Conservation (phyloP, 2,888 invertebrate genomes). For the Reticulitermes lucifugus region DNA sequence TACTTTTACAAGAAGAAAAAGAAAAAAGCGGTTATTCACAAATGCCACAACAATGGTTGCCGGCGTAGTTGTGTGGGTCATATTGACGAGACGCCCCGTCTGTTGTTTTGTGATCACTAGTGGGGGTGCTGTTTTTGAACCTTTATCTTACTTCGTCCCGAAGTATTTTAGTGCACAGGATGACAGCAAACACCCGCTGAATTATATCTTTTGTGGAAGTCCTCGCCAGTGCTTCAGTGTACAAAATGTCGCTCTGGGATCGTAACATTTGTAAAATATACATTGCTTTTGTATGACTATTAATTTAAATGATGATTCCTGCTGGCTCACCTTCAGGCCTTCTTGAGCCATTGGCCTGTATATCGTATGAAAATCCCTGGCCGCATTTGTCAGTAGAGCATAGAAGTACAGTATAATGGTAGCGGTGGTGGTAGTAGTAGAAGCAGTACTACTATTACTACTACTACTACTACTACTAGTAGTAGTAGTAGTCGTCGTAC, state of each 20-base stretch:
- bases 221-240: too few species aligned
- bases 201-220: not conserved
- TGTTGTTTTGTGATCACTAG: not conserved
- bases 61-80: not conserved
- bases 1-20: not conserved
- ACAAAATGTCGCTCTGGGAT: too few species aligned
- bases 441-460: not conserved
- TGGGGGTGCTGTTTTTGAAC: not conserved
- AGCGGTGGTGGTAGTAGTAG: not conserved
- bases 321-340: too few species aligned
- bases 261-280: too few species aligned
- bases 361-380: not conserved
- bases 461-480: not conserved
- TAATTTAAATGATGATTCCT: too few species aligned
- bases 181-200: not conserved
- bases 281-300: too few species aligned
- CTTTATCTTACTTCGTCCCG: too few species aligned
- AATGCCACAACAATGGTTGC: slow-evolving; percentile 25
- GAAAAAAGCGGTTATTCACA: not conserved
- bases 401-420: too few species aligned
- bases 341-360: not conserved
- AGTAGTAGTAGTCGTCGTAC: not conserved
- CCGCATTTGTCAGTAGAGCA: not conserved
- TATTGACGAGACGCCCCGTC: not conserved
- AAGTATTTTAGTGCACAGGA: not conserved